phyloP scores from a whole-genome alignment of 1,140 invertebrate genomes.

The Drosophila neocordata region DNA sequence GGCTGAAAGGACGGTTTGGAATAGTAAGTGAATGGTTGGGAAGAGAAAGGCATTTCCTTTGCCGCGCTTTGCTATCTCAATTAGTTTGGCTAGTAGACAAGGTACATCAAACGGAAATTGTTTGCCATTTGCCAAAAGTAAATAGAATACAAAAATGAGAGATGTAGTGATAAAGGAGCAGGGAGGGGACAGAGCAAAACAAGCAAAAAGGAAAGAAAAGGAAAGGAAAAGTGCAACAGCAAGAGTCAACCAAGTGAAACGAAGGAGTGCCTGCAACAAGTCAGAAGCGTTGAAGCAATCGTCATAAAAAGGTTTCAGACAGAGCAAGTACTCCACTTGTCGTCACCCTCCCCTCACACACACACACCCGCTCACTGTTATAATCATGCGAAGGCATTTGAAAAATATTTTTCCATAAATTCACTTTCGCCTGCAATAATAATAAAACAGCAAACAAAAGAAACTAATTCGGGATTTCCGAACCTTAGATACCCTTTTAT shows the following conservation, averaged over 20 bases:
- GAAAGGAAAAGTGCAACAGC: constrained; percentile 2
- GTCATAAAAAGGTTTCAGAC: constrained; percentile 20
- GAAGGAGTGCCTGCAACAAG: constrained; percentile 55
- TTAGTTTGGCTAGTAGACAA: constrained; percentile 60
- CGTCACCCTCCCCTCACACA: not conserved
- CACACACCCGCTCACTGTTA: constrained; percentile 19
- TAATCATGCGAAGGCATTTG: constrained; percentile 45
- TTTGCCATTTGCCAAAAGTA: constrained; percentile 53
- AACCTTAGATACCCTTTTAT: not conserved
- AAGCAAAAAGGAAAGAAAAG: not conserved
- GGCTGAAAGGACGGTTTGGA: no score
- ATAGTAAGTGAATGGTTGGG: constrained; percentile 14
- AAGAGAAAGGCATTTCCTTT: constrained; percentile 51
- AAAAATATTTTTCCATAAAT: constrained; percentile 67
- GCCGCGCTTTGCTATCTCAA: constrained; percentile 61
- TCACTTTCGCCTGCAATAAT: constrained; percentile 55
- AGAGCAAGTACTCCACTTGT: constrained; percentile 9
- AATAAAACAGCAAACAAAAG: constrained; percentile 25
- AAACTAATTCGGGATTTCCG: not conserved
- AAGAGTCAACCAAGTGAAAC: not conserved
- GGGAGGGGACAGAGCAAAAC: not conserved
- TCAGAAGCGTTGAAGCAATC: constrained; percentile 24
- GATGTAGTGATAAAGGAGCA: not conserved
- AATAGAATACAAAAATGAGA: constrained; percentile 32
- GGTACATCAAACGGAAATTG: constrained; percentile 71